Evolutionary conservation across 2,888 invertebrate genomes (phyloP).

Genomic region (Ormyrus rosae): DNA sequence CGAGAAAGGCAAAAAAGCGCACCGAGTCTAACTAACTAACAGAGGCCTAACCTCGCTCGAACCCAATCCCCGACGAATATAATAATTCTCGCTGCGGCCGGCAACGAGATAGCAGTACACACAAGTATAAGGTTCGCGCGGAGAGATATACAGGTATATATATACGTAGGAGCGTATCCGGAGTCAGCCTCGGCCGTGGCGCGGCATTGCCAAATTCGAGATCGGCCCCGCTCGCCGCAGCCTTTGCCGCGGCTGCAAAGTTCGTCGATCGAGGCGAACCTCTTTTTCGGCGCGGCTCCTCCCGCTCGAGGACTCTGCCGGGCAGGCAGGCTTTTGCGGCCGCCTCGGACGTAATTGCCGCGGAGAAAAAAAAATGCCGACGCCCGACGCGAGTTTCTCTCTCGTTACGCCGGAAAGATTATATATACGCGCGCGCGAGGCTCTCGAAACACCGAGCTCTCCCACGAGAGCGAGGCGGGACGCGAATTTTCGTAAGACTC

Average conservation of each 20-base stretch:
- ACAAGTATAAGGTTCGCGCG: too few species aligned
- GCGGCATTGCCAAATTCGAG: constrained; percentile 43
- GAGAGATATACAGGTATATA: too few species aligned
- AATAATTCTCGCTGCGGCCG: too few species aligned
- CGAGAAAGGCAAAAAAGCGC: too few species aligned
- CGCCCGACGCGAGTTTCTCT: constrained; percentile 35
- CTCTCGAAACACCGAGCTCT: background rate
- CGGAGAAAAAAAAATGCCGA: constrained; percentile 8
- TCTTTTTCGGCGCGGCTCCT: constrained; percentile 7
- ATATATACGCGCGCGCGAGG: constrained; percentile 2
- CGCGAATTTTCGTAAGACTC: background rate
- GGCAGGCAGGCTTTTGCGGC: background rate
- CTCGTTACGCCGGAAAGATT: constrained; percentile 28
- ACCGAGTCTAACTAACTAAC: too few species aligned
- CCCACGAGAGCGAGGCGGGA: background rate
- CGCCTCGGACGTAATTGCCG: constrained; percentile 30
- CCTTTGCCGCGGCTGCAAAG: too few species aligned
- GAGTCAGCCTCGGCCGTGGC: too few species aligned
- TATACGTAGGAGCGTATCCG: too few species aligned
- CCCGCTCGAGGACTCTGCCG: background rate
- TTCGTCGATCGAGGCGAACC: constrained; percentile 37
- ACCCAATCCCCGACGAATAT: too few species aligned
- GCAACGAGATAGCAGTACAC: too few species aligned
- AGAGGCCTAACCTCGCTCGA: too few species aligned
- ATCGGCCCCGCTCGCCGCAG: background rate